Conservation (phyloP, 2,888 invertebrate genomes). For the Ecdyonurus torrentis region DNA sequence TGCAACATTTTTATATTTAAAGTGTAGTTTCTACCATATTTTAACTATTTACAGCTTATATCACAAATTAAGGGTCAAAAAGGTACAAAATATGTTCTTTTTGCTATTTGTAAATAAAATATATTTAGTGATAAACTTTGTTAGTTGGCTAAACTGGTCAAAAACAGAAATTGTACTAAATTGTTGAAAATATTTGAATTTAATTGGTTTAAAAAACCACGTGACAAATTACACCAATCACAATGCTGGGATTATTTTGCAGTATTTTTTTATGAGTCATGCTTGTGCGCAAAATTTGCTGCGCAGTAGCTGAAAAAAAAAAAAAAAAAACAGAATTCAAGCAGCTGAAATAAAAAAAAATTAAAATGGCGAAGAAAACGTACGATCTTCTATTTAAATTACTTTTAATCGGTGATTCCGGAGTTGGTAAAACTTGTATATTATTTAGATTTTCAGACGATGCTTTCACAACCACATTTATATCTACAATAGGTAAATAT, state of each 20-base stretch:
- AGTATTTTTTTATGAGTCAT: neutral
- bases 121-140: too few relatives aligned
- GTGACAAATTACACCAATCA: neutral
- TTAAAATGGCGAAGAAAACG: slow-evolving; percentile 82
- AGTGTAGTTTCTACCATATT: too few relatives aligned
- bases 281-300: neutral
- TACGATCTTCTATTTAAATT: slow-evolving; percentile 89
- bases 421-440: slow-evolving; percentile 89
- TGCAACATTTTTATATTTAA: too few relatives aligned
- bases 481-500: slow-evolving; percentile 81
- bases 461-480: slow-evolving; percentile 88
- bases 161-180: too few relatives aligned
- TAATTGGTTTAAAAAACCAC: neutral
- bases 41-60: too few relatives aligned
- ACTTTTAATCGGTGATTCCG: slow-evolving; percentile 82
- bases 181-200: too few relatives aligned
- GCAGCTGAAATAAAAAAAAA: slow-evolving; percentile 10
- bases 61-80: too few relatives aligned
- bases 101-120: too few relatives aligned
- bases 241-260: too few relatives aligned
- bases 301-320: neutral
- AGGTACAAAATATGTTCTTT: too few relatives aligned
- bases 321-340: too few relatives aligned
- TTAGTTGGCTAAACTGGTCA: too few relatives aligned
- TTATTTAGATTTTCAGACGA: slow-evolving; percentile 89